Percentiles rank a stretch among this genome's conserved stretches.
phyloP scores from a whole-genome alignment of 2,797 vertebrate genomes.

The Chelon labrosus region DNA sequence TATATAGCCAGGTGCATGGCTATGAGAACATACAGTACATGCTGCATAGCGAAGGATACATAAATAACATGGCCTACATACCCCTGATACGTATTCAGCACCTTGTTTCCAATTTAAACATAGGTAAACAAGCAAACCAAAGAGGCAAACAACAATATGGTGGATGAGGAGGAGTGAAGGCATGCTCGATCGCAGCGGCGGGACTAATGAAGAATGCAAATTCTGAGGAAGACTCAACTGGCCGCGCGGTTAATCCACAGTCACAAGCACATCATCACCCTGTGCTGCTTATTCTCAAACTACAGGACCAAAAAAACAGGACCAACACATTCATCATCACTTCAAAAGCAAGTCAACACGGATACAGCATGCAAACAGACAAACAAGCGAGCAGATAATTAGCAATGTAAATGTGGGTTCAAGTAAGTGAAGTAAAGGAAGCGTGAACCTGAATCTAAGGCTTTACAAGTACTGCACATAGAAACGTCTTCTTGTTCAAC shows the following conservation, averaged over 20 bases:
- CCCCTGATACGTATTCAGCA: slow-evolving; percentile 49
- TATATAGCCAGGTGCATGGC: slow-evolving; percentile 25
- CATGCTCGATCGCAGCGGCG: background rate
- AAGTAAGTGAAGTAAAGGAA: background rate
- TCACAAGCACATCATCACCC: background rate
- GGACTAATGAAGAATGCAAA: too few relatives aligned
- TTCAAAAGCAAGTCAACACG: slow-evolving; percentile 26
- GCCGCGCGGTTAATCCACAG: background rate
- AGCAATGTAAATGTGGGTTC: slow-evolving; percentile 27
- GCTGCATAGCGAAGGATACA: slow-evolving; percentile 60
- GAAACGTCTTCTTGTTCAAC: too few relatives aligned
- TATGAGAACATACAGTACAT: slow-evolving; percentile 23
- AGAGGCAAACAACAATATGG: slow-evolving; percentile 8
- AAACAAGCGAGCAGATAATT: slow-evolving; percentile 13
- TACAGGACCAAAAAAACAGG: background rate
- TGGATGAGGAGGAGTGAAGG: background rate
- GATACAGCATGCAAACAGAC: background rate
- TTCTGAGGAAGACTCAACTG: background rate
- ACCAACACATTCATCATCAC: slow-evolving; percentile 9
- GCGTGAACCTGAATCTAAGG: background rate
- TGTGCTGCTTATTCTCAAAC: background rate
- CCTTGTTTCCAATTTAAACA: slow-evolving; percentile 47
- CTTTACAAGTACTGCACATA: too few relatives aligned
- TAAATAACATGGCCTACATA: slow-evolving; percentile 66
- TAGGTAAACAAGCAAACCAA: slow-evolving; percentile 29